phyloP scores from a whole-genome alignment of 2,888 invertebrate species.

The Macaria notata region DNA sequence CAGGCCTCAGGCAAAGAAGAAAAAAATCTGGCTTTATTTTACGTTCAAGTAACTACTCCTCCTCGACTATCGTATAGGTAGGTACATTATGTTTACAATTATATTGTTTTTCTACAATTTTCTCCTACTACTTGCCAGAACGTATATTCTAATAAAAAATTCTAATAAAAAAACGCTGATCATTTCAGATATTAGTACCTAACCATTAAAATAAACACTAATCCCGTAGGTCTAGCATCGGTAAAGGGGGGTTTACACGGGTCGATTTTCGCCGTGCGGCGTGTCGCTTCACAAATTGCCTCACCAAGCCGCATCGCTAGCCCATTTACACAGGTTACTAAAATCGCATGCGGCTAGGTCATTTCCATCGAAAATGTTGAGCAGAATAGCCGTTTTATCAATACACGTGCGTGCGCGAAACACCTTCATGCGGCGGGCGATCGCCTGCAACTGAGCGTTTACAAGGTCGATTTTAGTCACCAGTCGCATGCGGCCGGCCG shows the following conservation, averaged over 20 bases:
- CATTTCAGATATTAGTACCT: too few species aligned
- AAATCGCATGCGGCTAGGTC: slow-evolving; percentile 48
- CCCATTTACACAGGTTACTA: slow-evolving; percentile 46
- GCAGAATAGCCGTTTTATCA: slow-evolving; percentile 39
- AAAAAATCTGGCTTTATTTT: too few species aligned
- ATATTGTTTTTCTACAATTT: too few species aligned
- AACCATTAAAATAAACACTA: too few species aligned
- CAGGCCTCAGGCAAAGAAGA: too few species aligned
- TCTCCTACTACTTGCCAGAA: too few species aligned
- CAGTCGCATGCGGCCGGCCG: slow-evolving; percentile 38
- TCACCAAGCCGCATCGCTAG: slow-evolving; percentile 43
- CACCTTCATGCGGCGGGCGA: slow-evolving; percentile 22
- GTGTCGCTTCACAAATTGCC: slow-evolving; percentile 36
- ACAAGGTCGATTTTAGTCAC: slow-evolving; percentile 34
- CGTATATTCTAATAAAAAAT: too few species aligned
- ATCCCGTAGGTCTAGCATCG: too few species aligned
- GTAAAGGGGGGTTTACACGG: slow-evolving; percentile 33
- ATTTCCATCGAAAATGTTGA: slow-evolving; percentile 44
- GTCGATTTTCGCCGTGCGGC: slow-evolving; percentile 50
- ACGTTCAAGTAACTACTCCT: too few species aligned
- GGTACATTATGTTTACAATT: too few species aligned
- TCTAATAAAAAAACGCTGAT: too few species aligned
- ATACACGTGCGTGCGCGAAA: slow-evolving; percentile 7
- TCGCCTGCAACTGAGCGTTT: slow-evolving; percentile 34
- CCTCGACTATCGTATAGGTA: too few species aligned